Base-by-base conservation (phyloP, 2,888 invertebrate genomes). In the Caenorhabditis doughertyi region DNA sequence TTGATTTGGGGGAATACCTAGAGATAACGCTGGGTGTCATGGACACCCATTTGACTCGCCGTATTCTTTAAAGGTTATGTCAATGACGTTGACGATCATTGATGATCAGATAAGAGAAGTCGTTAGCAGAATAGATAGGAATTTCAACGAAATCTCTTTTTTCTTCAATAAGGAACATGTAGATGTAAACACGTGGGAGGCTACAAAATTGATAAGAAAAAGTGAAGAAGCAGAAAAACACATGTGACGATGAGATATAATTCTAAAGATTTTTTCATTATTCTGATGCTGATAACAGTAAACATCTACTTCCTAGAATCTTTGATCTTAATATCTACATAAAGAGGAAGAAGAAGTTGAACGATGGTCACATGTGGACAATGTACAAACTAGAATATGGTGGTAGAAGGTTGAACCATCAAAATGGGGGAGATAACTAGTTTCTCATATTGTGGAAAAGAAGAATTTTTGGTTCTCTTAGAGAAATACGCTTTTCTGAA, bases 1-100 rank as follows among this genome's bases (percentile, higher is more conserved):
- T 60, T 58, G 58, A 58, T 21, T 35, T 32, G 56, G 76, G 76
- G 76, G 60, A 76, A 76, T 76, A 76, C 76, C 76, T 60, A 51
- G 67, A 58, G 76, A 76, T 58, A 68, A 51, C 9, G 16, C 5
- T 8, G 27, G 35, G 32, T 77, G 68, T 77, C 77, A 29, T 68
- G 60, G 77, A 77, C 77, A 77, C 32, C 35, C 27, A 11, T 11
- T 27, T 29, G 16, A 21, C 23, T 32, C 49, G 65, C 64, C n/a
- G n/a, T n/a, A n/a, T 55, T 44, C 68, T 77, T 77, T 53, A 77
- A 77, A 77, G 68, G 42, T 77, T 55, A 29, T 32, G 23, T 35
- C 23, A 32, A 32, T 76, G 67, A 76, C 76, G 76, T 67, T n/a
- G 23, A 21, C n/a, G 60, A 68, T 77, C 68, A 53, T 77, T 58